Evolutionary conservation across 1,140 invertebrate species (phyloP).

Genomic region (Aricia agestis): DNA sequence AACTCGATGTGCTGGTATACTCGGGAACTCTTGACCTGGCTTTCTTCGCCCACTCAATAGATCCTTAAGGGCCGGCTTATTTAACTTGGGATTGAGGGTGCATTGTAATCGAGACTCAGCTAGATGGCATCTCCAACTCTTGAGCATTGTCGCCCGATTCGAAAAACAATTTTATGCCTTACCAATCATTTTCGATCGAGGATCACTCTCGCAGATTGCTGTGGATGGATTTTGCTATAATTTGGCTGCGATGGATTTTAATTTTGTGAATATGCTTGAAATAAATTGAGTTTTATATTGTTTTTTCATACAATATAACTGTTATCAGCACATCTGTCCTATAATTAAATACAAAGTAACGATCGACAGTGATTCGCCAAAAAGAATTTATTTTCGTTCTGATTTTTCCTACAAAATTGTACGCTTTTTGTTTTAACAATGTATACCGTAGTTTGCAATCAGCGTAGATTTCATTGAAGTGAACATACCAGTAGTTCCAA

Average conservation of each 20-base stretch:
- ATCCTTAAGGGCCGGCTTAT: conserved; percentile 37
- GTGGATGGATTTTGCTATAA: neutral
- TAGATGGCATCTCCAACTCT: conserved; percentile 29
- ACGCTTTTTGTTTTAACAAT: conserved; percentile 7
- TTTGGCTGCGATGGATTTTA: no score
- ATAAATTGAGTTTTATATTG: no score
- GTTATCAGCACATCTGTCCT: conserved; percentile 21
- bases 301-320: neutral
- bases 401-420: conserved; percentile 27
- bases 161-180: conserved; percentile 32
- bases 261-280: no score
- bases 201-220: neutral
- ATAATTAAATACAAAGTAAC: conserved; percentile 28
- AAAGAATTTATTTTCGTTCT: conserved; percentile 34
- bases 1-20: conserved; percentile 9
- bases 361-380: conserved; percentile 19
- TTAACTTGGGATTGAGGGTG: conserved; percentile 40
- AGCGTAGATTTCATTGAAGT: conserved; percentile 10
- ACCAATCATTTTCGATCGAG: conserved; percentile 16
- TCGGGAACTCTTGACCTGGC: conserved; percentile 34
- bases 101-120: conserved; percentile 38
- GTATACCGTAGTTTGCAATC: neutral
- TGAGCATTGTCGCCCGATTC: conserved; percentile 29
- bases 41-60: conserved; percentile 37
- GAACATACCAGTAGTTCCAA: neutral